Conservation (phyloP, 2,888 invertebrate species). For the Dioctria linearis region DNA sequence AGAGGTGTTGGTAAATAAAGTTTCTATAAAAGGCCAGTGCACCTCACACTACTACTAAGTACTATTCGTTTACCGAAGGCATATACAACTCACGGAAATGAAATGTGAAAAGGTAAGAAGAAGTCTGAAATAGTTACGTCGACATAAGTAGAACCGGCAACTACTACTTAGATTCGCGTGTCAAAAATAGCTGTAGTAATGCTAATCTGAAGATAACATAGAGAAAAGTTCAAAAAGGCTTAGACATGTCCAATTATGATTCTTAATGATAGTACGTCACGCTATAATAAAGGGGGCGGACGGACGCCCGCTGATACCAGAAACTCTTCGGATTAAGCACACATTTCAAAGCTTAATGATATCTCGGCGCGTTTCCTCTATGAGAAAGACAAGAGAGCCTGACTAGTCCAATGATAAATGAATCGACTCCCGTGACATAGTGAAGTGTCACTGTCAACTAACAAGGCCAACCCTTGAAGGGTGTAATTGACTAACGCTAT, state of each 20-base stretch:
- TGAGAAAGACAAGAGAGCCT: not conserved
- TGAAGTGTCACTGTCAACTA: conserved; percentile 51
- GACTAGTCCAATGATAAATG: conserved; percentile 30
- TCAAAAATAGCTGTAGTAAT: conserved; percentile 38
- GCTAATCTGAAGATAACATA: conserved; percentile 44
- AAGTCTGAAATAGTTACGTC: not conserved
- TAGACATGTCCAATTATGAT: conserved; percentile 51
- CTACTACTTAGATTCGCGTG: conserved; percentile 30
- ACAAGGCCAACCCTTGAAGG: conserved; percentile 40
- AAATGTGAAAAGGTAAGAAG: not conserved
- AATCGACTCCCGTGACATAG: conserved; percentile 36
- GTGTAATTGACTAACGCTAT: conserved; percentile 40
- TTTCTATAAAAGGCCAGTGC: conserved; percentile 14
- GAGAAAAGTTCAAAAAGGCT: conserved; percentile 50
- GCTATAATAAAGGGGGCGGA: conserved; percentile 28
- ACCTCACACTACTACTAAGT: not conserved
- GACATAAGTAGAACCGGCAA: not conserved
- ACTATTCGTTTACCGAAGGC: not conserved
- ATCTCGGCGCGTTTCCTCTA: conserved; percentile 5
- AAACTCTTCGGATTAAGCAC: conserved; percentile 4
- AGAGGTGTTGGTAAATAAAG: conserved; percentile 16
- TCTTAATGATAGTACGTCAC: conserved; percentile 42
- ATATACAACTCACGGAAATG: conserved; percentile 2
- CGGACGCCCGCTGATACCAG: not conserved
- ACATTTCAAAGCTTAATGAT: conserved; percentile 11